Evolutionary conservation across 2,888 invertebrate genomes (phyloP).

Genomic region (Himalopsyche kuldschensis): DNA sequence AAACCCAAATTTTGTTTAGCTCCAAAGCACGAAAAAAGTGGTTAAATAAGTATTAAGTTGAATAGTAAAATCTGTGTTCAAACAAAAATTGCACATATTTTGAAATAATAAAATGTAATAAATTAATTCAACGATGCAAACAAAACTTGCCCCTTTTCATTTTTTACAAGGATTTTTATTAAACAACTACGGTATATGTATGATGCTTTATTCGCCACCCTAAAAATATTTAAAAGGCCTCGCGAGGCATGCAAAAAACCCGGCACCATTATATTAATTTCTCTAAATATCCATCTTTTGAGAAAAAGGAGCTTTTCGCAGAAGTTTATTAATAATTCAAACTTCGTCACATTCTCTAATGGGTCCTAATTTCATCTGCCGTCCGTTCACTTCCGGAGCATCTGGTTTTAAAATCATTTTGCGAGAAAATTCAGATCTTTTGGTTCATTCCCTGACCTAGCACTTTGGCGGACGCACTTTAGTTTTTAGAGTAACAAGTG

Average conservation of each 20-base stretch:
- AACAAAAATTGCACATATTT: too few relatives aligned
- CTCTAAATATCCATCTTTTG: neutral
- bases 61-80: too few relatives aligned
- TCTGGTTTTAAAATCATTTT: neutral
- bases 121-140: too few relatives aligned
- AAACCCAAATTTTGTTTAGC: too few relatives aligned
- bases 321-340: slow-evolving; percentile 22
- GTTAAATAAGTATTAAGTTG: too few relatives aligned
- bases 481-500: neutral
- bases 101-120: too few relatives aligned
- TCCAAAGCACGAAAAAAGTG: too few relatives aligned
- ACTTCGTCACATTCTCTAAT: slow-evolving; percentile 21
- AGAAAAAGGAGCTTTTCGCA: neutral
- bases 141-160: too few relatives aligned
- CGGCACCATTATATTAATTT: neutral
- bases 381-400: neutral
- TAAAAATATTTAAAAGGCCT: neutral
- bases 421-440: neutral
- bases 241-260: neutral
- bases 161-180: too few relatives aligned
- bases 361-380: slow-evolving; percentile 13
- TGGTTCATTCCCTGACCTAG: neutral
- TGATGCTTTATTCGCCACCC: neutral
- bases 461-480: neutral
- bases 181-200: neutral